phyloP scores from a whole-genome alignment of 2,888 invertebrate species.

The Eucera pruinosa region DNA sequence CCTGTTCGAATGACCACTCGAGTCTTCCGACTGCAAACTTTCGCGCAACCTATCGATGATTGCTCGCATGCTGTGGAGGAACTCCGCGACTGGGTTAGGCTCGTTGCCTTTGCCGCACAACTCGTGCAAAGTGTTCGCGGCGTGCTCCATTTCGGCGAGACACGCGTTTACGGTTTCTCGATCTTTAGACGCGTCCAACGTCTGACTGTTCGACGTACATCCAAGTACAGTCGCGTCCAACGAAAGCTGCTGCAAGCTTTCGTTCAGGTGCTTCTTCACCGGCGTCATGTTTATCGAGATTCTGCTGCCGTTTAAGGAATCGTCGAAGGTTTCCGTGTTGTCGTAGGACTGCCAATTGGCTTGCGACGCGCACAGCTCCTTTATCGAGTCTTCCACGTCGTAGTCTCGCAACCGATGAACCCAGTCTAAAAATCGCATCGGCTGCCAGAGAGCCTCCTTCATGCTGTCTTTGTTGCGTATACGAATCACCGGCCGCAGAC shows the following conservation, averaged over 20 bases:
- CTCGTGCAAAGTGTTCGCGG: constrained; percentile 76
- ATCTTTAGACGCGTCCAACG: constrained; percentile 55
- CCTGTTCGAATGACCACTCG: constrained; percentile 46
- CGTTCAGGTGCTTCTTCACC: constrained; percentile 81
- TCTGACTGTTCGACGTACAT: constrained; percentile 52
- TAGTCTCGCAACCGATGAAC: constrained; percentile 79
- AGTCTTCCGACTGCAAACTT: constrained; percentile 58
- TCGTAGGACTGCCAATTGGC: constrained; percentile 79
- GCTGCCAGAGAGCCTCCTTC: constrained; percentile 79
- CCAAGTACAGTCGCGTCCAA: constrained; percentile 78
- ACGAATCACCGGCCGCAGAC: constrained; percentile 78
- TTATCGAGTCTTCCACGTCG: constrained; percentile 80
- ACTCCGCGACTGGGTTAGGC: constrained; percentile 71
- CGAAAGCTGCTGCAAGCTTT: constrained; percentile 81
- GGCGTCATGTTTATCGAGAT: constrained; percentile 81
- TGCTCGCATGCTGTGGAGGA: constrained; percentile 74
- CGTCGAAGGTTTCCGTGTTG: constrained; percentile 74
- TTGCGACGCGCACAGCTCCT: constrained; percentile 74
- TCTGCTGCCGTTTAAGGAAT: constrained; percentile 75
- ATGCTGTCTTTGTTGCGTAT: constrained; percentile 77
- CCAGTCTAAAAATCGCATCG: constrained; percentile 80
- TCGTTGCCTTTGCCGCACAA: constrained; percentile 74
- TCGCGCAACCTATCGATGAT: constrained; percentile 72
- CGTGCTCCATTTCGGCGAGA: constrained; percentile 79
- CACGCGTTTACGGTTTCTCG: constrained; percentile 77